phyloP scores from a whole-genome alignment of 2,113 vertebrate genomes.

The Campylomormyrus numenius region DNA sequence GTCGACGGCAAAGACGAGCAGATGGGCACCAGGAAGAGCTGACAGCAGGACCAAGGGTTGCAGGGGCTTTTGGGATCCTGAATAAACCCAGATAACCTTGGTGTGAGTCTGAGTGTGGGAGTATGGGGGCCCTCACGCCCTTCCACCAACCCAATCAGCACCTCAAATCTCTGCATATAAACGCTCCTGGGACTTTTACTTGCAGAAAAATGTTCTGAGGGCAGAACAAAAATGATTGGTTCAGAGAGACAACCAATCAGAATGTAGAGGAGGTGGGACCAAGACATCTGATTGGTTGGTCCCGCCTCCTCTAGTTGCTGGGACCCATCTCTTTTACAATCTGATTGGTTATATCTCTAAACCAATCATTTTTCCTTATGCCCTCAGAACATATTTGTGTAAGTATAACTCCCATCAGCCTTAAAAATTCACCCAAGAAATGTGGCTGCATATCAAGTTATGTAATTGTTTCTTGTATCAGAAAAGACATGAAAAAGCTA shows the following conservation, averaged over 20 bases:
- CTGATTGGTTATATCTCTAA: too few relatives aligned
- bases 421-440: neutral
- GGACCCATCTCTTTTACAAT: too few relatives aligned
- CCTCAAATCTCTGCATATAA: neutral
- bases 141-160: neutral
- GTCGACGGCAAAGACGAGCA: neutral
- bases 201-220: neutral
- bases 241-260: too few relatives aligned
- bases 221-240: neutral
- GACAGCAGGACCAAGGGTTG: neutral
- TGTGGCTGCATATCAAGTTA: neutral
- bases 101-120: neutral
- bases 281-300: neutral
- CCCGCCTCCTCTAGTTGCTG: too few relatives aligned
- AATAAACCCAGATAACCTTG: neutral
- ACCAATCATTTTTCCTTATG: too few relatives aligned
- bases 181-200: neutral
- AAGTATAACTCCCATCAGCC: too few relatives aligned
- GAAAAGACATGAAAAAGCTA: neutral
- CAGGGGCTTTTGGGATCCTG: neutral
- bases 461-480: neutral
- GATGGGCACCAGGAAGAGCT: neutral
- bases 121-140: neutral
- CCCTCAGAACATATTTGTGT: too few relatives aligned
- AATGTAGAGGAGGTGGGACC: neutral